Evolutionary conservation across 1,140 invertebrate genomes (phyloP), one percentile per base, ranked within the genome.

Genomic region (Aphaenogaster floridana): DNA sequence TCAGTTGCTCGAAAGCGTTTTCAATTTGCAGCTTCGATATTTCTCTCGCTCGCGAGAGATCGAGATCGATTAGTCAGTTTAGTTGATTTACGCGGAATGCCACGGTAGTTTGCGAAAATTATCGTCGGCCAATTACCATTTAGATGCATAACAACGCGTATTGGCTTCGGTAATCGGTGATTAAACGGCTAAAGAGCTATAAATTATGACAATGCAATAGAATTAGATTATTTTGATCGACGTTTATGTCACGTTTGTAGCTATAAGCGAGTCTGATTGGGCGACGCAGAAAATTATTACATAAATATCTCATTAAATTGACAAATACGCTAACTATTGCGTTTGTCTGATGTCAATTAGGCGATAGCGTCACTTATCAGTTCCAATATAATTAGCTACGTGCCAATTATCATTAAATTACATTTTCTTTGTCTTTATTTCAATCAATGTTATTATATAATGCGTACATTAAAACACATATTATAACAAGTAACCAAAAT

Each of bases 51-150:
- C 34, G 45, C 13, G 42, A 69, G n/a, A 69, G 63, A 45, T 42
- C 57, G 13, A 48, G 42, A 84, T 84, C 28, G 54, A 84, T 84
- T 84, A 57, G 39, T 74, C 42, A 59, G 45, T 21, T 68, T 5
- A 15, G 39, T 71, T 80, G 71, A 87, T 64, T 86, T 57, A 57
- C n/a, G 54, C 7, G n/a, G 34, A 28, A 61, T 28, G 4, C 8
- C 17, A 39, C 4, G 39, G 34, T 71, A 63, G 45, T 57, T 71
- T 64, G 48, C 86, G 57, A 81, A 83, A 89, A 87, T 86, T 76
- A 89, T 88, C 69, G 52, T 50, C 34, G 11, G 61, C 57, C 52
- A 81, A 88, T 87, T 80, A 87, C 77, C 77, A 89, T 76, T 64
- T 83, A 71, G 69, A 89, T 81, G 17, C 42, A 6, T 57, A 57